phyloP scores from a whole-genome alignment of 2,797 vertebrate genomes.

The Cirrhinus mrigala region DNA sequence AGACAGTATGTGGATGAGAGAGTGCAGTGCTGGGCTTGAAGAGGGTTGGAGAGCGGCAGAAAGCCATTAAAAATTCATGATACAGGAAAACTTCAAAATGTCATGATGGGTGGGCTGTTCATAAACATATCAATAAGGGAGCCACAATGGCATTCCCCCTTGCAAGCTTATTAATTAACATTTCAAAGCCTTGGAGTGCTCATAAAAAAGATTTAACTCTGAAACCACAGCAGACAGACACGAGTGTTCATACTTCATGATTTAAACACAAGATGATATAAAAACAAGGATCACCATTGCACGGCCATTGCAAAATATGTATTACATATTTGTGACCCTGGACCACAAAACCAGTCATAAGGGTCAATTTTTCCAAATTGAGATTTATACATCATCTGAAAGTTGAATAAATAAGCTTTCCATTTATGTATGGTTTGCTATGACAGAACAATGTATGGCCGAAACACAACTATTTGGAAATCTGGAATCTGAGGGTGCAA shows the following conservation, averaged over 20 bases:
- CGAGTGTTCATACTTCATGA: not conserved
- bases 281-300: not conserved
- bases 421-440: too few species aligned
- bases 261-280: not conserved
- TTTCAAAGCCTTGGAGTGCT: slow-evolving; percentile 42
- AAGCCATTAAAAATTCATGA: not conserved
- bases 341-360: too few species aligned
- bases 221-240: not conserved
- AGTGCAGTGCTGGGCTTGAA: not conserved
- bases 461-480: too few species aligned
- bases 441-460: too few species aligned
- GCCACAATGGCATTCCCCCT: slow-evolving; percentile 22
- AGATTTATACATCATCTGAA: too few species aligned
- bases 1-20: not conserved
- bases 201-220: slow-evolving; percentile 14
- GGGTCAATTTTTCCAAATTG: too few species aligned
- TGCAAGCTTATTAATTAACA: slow-evolving; percentile 54
- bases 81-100: slow-evolving; percentile 40
- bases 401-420: too few species aligned
- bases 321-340: too few species aligned
- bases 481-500: too few species aligned
- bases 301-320: not conserved
- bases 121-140: slow-evolving; percentile 37
- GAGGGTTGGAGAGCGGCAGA: not conserved
- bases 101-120: slow-evolving; percentile 42